Base-by-base conservation (phyloP, 2,113 vertebrate genomes). In the Riparia riparia region DNA sequence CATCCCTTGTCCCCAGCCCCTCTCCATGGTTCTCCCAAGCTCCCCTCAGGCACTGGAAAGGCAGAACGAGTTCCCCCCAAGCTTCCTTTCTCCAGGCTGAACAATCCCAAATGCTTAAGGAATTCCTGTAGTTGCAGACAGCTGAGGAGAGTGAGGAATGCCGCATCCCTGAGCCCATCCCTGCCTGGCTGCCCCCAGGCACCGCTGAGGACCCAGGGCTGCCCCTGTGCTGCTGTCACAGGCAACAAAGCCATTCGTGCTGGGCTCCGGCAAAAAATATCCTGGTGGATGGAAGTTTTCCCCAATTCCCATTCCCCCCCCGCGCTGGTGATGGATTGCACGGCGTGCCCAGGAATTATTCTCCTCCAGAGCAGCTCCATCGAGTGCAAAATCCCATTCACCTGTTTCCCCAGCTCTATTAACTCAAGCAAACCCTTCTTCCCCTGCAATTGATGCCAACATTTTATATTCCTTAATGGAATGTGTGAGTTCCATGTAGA, bases 121-220 rank as follows among this genome's bases (percentile, higher is more conserved):
- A 37, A 26, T 5, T 3, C 0, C 16, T 0, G 7, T 1, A 31
- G 6, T 2, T 57, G 28, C n/a, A 26, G 20, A 45, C 26, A 32
- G 1, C 0, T 15, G 37, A 54, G 50, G 9, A 8, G 7, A 39
- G 18, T 14, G 39, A 41, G 77, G 26, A 26, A 22, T 6, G 10
- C 2, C 11, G 1, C 8, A 9, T 0, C 39, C 7, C 12, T 4
- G 2, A 13, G 37, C 8, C 32, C 42, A 9, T 0, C 29, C 54
- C 51, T 24, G 25, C 18, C 44, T 3, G 9, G 28, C 6, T 37
- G 10, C 18, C 18, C 1, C 4, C 53, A 26, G 18, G 1, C 49
- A 17, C 2, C 29, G 45, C 37, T 1, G 42, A 1, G 28, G 5
- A 10, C 32, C 9, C 6, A 1, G 20, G 4, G 47, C 28, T n/a